These are phyloP conservation scores for Temnothorax curvispinosus DNA, from an alignment of 1,140 invertebrate genomes.

Conservation along the genomic window DNA sequence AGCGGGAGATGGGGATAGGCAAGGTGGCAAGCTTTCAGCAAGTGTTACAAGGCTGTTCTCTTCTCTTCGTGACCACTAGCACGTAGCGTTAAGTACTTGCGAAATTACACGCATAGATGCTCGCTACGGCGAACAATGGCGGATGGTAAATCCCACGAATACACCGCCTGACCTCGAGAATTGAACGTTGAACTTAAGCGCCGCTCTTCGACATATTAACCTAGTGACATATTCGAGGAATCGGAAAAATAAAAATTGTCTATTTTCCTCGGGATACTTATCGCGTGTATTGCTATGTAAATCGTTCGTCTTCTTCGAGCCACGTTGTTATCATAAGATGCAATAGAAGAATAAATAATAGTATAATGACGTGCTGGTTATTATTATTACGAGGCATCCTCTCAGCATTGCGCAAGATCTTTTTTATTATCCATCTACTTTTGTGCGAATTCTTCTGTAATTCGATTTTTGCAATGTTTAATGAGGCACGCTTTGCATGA, in stretches of 20 bases:
- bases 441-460: not conserved
- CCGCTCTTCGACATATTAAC: constrained; percentile 27
- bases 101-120: constrained; percentile 55
- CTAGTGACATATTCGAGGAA: constrained; percentile 44
- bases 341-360: constrained; percentile 26
- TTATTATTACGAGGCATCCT: not conserved
- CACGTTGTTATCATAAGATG: constrained; percentile 7
- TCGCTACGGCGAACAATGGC: constrained; percentile 37
- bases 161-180: constrained; percentile 1
- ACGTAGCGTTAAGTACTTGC: constrained; percentile 55
- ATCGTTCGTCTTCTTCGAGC: constrained; percentile 10
- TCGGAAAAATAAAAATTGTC: constrained; percentile 19
- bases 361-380: not conserved
- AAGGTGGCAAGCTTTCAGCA: constrained; percentile 56
- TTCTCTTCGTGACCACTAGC: constrained; percentile 26
- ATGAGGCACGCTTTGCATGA: not conserved
- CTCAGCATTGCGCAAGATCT: not conserved
- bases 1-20: constrained; percentile 26
- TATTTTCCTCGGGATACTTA: constrained; percentile 3
- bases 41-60: constrained; percentile 67
- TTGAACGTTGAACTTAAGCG: constrained; percentile 11
- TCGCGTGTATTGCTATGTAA: constrained; percentile 4
- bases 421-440: not conserved
- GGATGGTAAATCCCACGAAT: constrained; percentile 39
- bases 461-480: not conserved